A percentile compares a stretch with the other conserved stretches of the same genome.
phyloP scores from a whole-genome alignment of 2,888 invertebrate species.

The Fragum sueziense region DNA sequence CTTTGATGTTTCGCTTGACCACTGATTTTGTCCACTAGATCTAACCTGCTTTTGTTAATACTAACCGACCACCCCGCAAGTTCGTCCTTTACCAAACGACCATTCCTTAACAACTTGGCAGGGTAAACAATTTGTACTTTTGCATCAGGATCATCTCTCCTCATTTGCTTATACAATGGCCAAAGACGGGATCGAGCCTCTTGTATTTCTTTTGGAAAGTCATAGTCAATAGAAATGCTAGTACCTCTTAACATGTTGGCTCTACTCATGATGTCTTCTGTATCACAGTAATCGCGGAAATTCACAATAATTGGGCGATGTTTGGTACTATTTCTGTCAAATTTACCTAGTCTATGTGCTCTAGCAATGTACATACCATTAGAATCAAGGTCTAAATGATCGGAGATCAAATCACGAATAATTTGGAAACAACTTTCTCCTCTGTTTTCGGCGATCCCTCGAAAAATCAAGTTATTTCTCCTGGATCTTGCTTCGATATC shows the following conservation, averaged over 20 bases:
- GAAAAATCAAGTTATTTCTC: background rate
- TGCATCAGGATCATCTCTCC: background rate
- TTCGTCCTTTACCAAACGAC: conserved; percentile 6
- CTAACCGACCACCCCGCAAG: background rate
- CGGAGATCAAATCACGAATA: background rate
- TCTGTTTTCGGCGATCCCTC: background rate
- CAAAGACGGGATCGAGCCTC: background rate
- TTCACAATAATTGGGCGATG: background rate
- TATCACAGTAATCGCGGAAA: conserved; percentile 1
- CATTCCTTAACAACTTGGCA: background rate
- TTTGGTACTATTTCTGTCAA: background rate
- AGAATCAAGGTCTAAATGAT: background rate
- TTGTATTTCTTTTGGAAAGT: background rate
- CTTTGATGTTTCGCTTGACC: background rate
- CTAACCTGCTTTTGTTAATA: background rate
- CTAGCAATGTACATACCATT: background rate
- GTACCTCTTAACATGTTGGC: background rate
- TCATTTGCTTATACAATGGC: background rate
- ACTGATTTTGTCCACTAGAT: background rate
- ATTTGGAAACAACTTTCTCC: conserved; percentile 4
- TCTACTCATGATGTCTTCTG: background rate
- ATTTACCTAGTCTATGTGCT: background rate
- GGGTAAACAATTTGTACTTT: conserved; percentile 14
- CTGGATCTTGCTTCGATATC: conserved; percentile 2
- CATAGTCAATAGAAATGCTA: background rate